Conservation (phyloP, 1,140 invertebrate species). For the Drosophila nigromelanica region DNA sequence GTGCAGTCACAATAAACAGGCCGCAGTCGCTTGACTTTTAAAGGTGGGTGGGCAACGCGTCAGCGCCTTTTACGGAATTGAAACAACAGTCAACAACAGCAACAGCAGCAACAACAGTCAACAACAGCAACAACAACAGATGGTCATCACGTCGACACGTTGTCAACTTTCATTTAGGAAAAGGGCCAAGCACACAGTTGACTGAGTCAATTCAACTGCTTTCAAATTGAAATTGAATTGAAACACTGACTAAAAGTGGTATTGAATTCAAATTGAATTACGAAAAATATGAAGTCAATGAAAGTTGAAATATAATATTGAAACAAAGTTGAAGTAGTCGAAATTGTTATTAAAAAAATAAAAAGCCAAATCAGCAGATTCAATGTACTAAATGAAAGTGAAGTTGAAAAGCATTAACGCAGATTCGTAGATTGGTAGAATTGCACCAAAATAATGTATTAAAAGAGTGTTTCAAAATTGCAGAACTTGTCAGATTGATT, state of each 20-base stretch:
- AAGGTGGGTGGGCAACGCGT: conserved; percentile 45
- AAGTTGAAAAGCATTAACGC: neutral
- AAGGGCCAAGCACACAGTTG: conserved; percentile 11
- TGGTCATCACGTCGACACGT: conserved; percentile 64
- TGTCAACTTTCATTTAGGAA: conserved; percentile 70
- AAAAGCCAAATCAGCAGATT: too few species aligned
- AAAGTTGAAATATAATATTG: neutral
- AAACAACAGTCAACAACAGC: conserved; percentile 1
- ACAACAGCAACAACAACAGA: conserved; percentile 44
- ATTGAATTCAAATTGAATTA: neutral
- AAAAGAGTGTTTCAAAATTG: too few species aligned
- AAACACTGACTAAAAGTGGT: too few species aligned
- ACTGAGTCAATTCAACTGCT: conserved; percentile 1
- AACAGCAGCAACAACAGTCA: conserved; percentile 36
- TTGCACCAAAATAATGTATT: too few species aligned
- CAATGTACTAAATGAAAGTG: neutral
- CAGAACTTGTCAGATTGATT: too few species aligned
- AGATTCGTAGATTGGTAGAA: too few species aligned
- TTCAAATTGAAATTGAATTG: conserved; percentile 5
- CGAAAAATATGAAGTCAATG: too few species aligned
- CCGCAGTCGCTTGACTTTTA: neutral
- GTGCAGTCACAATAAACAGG: conserved; percentile 12
- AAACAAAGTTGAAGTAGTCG: neutral
- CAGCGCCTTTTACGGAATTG: conserved; percentile 37
- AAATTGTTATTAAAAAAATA: too few species aligned